Percentiles rank a stretch among this genome's conserved stretches.
phyloP scores from a whole-genome alignment of 2,888 invertebrate genomes.

The Allophyes oxyacanthae region DNA sequence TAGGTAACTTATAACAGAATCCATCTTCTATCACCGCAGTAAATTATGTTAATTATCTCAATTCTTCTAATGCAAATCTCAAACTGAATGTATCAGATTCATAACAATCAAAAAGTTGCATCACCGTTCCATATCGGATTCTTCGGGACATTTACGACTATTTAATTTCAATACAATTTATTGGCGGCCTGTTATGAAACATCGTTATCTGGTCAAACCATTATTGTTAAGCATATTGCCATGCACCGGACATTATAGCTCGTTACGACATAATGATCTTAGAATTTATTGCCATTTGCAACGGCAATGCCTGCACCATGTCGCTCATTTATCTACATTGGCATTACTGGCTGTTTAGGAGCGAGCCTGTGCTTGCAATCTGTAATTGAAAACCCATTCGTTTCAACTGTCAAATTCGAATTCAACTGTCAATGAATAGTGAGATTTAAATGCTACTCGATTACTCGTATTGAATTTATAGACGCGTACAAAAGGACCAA shows the following conservation, averaged over 20 bases:
- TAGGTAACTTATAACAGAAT: too few relatives aligned
- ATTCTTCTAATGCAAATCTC: too few relatives aligned
- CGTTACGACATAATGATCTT: slow-evolving; percentile 44
- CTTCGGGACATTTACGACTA: slow-evolving; percentile 6
- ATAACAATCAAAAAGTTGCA: slow-evolving; percentile 3
- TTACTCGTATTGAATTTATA: neutral
- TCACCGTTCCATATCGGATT: neutral
- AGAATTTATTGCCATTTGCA: slow-evolving; percentile 39
- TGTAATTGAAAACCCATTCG: slow-evolving; percentile 44
- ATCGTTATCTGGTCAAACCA: slow-evolving; percentile 17
- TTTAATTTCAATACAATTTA: slow-evolving; percentile 10
- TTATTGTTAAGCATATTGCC: slow-evolving; percentile 29
- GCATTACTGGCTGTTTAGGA: slow-evolving; percentile 34
- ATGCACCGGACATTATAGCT: slow-evolving; percentile 26
- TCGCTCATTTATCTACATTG: slow-evolving; percentile 46
- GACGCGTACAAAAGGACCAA: neutral
- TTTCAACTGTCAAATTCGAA: slow-evolving; percentile 42
- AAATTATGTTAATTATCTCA: too few relatives aligned
- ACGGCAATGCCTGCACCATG: slow-evolving; percentile 14
- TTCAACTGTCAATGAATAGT: slow-evolving; percentile 33
- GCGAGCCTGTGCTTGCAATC: slow-evolving; percentile 30
- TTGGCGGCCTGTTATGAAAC: slow-evolving; percentile 12
- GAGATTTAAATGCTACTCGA: slow-evolving; percentile 12
- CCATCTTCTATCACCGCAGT: too few relatives aligned
- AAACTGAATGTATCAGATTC: too few relatives aligned